Base-by-base conservation (phyloP, 1,140 invertebrate genomes). In the Nymphalis io region DNA sequence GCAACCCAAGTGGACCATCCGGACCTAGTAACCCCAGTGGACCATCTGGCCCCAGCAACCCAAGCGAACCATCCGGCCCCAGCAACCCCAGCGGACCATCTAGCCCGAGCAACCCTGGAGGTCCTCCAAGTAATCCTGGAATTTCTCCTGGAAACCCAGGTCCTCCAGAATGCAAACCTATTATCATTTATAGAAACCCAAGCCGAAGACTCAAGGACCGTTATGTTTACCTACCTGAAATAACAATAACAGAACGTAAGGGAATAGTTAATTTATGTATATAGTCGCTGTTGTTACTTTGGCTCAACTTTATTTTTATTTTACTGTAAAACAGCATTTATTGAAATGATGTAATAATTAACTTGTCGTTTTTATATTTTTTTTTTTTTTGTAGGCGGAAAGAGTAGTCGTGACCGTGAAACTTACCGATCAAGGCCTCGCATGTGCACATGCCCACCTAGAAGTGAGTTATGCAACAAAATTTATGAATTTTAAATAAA, bases 121-220 rank as follows among this genome's bases (percentile, higher is more conserved):
- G 42, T 8, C 33, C 39, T 15, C 33, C 27, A 0, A 55, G 38
- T 42, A 46, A n/a, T 3, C 40, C 64, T 11, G 60, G 60, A 12
- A n/a, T 3, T 18, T 51, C 60, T 44, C 44, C 60, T 18, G 4
- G 62, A 6, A 21, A 8, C 13, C 16, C 48, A 1, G 33, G 44
- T 8, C 20, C 6, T 12, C 40, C 33, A 57, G 46, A 61, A 55
- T 68, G 66, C 18, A 68, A 68, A 33, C 66, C 66, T 23, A 23
- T 55, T 55, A 68, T 68, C n/a, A 21, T 68, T 20, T 68, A 68
- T 21, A 55, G 59, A 46, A 6, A 15, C 27, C 48, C 38, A 42
- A 51, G 27, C 3, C 20, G 21, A 27, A 40, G 38, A 27, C 21
- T 27, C 13, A 60, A 16, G 51, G 33, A 20, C 15, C 27, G 42